Percentiles rank a stretch among this genome's conserved stretches.
Conservation (phyloP, 2,113 vertebrate genomes). For the Sinosuthora webbiana region DNA sequence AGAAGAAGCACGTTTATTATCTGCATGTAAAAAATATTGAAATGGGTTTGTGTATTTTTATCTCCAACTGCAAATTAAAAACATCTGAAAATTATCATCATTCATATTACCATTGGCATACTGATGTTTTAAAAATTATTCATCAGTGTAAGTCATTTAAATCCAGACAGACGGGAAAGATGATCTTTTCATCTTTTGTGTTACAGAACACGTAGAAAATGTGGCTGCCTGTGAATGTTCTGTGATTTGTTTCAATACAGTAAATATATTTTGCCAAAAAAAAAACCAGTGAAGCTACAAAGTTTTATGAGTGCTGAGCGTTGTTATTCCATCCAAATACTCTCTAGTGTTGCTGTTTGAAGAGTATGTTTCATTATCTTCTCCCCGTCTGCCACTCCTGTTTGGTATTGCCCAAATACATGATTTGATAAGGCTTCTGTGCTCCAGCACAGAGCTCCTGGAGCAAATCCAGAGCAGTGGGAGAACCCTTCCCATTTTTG, state of each 20-base stretch:
- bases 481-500: slow-evolving; percentile 8
- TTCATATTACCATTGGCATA: background rate
- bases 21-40: slow-evolving; percentile 11
- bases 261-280: slow-evolving; percentile 32
- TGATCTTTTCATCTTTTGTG: slow-evolving; percentile 42
- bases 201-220: slow-evolving; percentile 17
- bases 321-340: slow-evolving; percentile 47
- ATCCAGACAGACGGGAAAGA: background rate
- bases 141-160: background rate
- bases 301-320: slow-evolving; percentile 36
- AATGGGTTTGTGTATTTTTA: slow-evolving; percentile 33
- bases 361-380: slow-evolving; percentile 61
- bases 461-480: slow-evolving; percentile 33
- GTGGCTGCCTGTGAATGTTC: slow-evolving; percentile 10
- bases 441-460: background rate
- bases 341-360: slow-evolving; percentile 60
- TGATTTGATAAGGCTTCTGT: background rate
- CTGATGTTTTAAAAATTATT: slow-evolving; percentile 22
- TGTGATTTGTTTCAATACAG: slow-evolving; percentile 28
- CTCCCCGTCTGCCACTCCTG: slow-evolving; percentile 21
- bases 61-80: slow-evolving; percentile 48
- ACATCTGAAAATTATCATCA: slow-evolving; percentile 29
- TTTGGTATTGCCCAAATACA: background rate
- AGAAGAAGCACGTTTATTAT: slow-evolving; percentile 23
- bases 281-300: background rate